A percentile compares a stretch with the other conserved stretches of the same genome.
These are phyloP conservation scores for Mus musculus DNA, from an alignment of 2,113 vertebrate species.

Conservation along the genomic window DNA sequence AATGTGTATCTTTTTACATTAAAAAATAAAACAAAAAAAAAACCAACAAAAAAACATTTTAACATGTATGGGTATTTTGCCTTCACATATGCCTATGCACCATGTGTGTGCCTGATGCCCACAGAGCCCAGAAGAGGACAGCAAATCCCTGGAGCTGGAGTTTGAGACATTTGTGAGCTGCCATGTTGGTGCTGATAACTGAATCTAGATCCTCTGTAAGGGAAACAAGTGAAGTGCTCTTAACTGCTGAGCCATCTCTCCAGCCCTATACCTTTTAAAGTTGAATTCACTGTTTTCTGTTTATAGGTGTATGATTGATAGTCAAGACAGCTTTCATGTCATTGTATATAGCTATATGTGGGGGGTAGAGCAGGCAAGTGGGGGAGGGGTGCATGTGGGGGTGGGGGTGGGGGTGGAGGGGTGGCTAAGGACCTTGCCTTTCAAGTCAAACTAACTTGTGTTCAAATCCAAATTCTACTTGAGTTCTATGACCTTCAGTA, in stretches of 20 bases:
- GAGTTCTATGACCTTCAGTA: background rate
- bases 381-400: too few relatives aligned
- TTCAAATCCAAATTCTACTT: constrained; percentile 14
- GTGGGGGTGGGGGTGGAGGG: background rate
- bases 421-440: background rate
- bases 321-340: constrained; percentile 2
- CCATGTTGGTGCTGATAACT: background rate
- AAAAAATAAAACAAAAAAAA: background rate
- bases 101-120: background rate
- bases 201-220: background rate
- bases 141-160: too few relatives aligned
- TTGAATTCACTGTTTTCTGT: background rate
- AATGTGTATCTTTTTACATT: background rate
- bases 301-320: background rate
- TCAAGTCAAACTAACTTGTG: constrained; percentile 44
- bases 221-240: background rate
- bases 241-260: background rate
- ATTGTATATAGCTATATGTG: background rate
- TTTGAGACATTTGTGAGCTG: background rate
- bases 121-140: background rate
- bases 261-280: background rate
- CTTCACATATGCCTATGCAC: background rate
- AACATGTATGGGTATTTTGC: background rate
- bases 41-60: too few relatives aligned
- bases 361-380: background rate